A percentile compares a stretch with the other conserved stretches of the same genome.
Conservation (phyloP, 2,113 vertebrate species). For the Hylia prasina region DNA sequence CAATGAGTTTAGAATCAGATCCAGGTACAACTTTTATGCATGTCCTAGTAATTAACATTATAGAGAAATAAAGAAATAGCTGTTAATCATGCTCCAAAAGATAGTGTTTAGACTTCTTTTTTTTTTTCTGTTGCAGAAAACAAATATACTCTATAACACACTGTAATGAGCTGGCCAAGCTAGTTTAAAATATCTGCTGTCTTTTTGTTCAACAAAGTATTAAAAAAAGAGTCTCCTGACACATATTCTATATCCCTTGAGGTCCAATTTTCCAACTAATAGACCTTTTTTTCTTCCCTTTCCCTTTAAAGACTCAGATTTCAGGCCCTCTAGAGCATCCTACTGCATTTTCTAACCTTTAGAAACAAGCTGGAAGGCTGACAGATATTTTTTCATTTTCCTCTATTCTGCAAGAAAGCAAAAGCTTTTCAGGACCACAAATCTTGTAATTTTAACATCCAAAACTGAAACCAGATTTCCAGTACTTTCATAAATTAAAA, state of each 20-base stretch:
- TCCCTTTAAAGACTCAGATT: not conserved
- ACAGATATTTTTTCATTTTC: not conserved
- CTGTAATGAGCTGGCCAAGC: not conserved
- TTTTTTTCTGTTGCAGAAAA: slow-evolving; percentile 1
- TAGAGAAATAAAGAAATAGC: not conserved
- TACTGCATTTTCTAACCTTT: not conserved
- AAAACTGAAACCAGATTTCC: not conserved
- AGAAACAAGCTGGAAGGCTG: not conserved
- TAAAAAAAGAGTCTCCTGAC: not conserved
- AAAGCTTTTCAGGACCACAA: not conserved
- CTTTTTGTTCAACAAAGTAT: not conserved
- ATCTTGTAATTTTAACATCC: not conserved
- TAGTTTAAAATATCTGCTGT: slow-evolving; percentile 24
- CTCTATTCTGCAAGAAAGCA: not conserved
- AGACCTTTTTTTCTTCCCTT: not conserved
- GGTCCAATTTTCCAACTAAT: slow-evolving; percentile 17
- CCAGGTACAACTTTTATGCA: not conserved
- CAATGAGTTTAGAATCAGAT: not conserved
- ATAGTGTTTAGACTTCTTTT: not conserved
- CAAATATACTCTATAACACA: not conserved
- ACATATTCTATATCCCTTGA: not conserved
- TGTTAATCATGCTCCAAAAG: not conserved
- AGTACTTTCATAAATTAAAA: not conserved
- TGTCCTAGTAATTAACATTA: not conserved
- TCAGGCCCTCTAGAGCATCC: not conserved